Percentiles rank a stretch among this genome's conserved stretches.
These are phyloP conservation scores for Empidonax alnorum DNA, from an alignment of 2,113 vertebrate genomes.

Conservation along the genomic window DNA sequence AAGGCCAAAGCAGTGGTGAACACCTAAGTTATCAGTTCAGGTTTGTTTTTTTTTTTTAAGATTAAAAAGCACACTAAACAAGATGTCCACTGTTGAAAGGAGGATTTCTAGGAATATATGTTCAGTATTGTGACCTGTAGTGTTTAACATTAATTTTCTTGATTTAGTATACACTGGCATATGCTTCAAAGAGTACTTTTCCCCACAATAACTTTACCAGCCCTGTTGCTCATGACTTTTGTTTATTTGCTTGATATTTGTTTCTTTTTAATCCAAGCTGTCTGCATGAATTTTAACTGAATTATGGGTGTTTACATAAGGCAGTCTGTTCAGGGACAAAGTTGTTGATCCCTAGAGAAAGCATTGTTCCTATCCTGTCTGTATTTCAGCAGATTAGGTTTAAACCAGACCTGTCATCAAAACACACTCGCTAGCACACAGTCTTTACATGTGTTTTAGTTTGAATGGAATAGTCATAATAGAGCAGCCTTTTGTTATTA, in stretches of 20 bases:
- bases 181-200: conserved; percentile 8
- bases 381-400: conserved; percentile 57
- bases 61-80: not conserved
- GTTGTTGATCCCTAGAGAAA: conserved; percentile 60
- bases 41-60: not conserved
- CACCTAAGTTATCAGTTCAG: not conserved
- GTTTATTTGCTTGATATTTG: conserved; percentile 51
- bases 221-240: conserved; percentile 35
- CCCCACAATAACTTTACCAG: not conserved
- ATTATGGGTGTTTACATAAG: conserved; percentile 62
- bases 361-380: conserved; percentile 53
- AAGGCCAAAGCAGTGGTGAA: not conserved
- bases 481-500: conserved; percentile 46
- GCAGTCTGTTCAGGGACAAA: conserved; percentile 55
- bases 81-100: not conserved
- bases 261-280: conserved; percentile 53
- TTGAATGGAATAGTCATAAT: not conserved
- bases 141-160: conserved; percentile 30
- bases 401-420: conserved; percentile 58
- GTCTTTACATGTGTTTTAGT: conserved; percentile 33
- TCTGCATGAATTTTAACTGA: conserved; percentile 62
- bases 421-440: conserved; percentile 12
- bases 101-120: not conserved
- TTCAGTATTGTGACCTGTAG: not conserved
- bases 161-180: not conserved